These are phyloP conservation scores for Psephotus haematonotus DNA, from an alignment of 2,113 vertebrate species.

Conservation along the genomic window DNA sequence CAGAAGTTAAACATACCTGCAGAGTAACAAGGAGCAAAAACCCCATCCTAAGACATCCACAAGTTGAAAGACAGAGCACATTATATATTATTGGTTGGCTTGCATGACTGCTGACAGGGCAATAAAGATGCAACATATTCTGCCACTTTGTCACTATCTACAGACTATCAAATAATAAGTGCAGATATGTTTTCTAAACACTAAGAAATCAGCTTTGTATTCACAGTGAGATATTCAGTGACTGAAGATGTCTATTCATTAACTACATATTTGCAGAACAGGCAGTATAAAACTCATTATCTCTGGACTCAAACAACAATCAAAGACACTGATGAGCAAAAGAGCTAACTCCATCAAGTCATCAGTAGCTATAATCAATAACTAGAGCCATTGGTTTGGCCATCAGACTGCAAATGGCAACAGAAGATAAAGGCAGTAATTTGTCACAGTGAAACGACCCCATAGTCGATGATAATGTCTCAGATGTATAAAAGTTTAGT, in stretches of 20 bases:
- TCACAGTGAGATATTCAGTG: background rate
- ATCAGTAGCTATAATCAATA: background rate
- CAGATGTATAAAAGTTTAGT: constrained; percentile 14
- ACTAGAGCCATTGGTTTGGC: background rate
- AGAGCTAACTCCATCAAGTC: background rate
- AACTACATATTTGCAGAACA: background rate
- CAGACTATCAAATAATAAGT: background rate
- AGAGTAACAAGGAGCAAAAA: background rate
- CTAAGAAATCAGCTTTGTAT: background rate
- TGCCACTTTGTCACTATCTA: background rate
- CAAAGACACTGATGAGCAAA: background rate
- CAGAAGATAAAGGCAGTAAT: background rate
- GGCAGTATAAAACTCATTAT: background rate
- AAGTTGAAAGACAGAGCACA: background rate
- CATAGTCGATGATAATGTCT: background rate
- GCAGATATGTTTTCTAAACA: background rate
- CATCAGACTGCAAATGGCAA: background rate
- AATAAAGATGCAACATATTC: background rate
- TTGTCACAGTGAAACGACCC: background rate
- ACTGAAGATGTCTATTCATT: background rate
- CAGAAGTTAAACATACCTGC: background rate
- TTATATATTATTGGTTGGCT: background rate
- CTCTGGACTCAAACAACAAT: background rate
- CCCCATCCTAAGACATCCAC: background rate
- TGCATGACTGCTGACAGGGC: background rate